phyloP scores from a whole-genome alignment of 37 sponge, comb jelly and placozoan genomes.

The Oopsacas minuta region DNA sequence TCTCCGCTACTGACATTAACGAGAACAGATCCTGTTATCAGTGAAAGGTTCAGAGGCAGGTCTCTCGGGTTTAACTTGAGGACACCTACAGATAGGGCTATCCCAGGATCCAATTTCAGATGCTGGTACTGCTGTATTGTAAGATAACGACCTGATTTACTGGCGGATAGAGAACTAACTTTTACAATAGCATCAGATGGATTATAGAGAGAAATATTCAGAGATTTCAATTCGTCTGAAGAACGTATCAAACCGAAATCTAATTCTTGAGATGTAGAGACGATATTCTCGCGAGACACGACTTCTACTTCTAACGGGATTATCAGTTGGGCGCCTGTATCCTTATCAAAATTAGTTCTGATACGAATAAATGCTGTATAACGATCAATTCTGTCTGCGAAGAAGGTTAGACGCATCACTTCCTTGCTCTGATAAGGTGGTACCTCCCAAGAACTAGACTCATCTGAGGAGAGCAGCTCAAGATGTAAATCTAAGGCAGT shows the following conservation, averaged over 20 bases:
- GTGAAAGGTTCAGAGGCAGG: neutral
- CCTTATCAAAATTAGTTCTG: conserved; percentile 31
- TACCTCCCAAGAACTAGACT: conserved; percentile 37
- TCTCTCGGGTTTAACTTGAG: neutral
- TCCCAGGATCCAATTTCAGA: neutral
- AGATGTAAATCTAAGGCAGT: conserved; percentile 66
- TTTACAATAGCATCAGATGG: neutral
- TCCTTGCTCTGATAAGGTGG: conserved; percentile 64
- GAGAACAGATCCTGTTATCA: neutral
- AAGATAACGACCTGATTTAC: neutral
- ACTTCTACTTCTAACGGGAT: conserved; percentile 79
- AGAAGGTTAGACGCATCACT: conserved; percentile 48
- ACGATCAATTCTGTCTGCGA: conserved; percentile 31
- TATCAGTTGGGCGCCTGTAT: conserved; percentile 26
- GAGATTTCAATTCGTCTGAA: neutral
- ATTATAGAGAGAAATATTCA: neutral
- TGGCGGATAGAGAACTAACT: neutral
- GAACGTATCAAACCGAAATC: neutral
- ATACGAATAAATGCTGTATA: conserved; percentile 70
- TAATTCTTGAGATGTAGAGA: neutral
- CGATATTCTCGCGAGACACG: neutral
- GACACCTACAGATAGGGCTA: neutral
- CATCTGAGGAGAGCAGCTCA: conserved; percentile 38
- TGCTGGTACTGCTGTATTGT: neutral
- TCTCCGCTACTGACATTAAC: neutral